Evolutionary conservation across 2,797 vertebrate species (phyloP), one percentile per base, ranked within the genome.

Genomic region (Tamandua tetradactyla): DNA sequence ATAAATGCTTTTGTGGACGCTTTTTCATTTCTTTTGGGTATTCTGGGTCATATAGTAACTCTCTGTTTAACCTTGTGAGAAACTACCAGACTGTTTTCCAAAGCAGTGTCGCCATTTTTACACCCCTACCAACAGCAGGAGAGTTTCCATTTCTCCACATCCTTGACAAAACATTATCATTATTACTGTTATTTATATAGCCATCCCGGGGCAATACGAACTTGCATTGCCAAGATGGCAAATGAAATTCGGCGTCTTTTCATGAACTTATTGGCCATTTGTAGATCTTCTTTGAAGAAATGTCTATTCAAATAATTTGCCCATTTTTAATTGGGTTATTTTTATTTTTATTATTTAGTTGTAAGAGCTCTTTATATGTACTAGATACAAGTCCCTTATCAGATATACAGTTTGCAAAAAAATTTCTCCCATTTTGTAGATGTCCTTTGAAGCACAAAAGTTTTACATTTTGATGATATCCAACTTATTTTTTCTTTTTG

Each of bases 281-380:
- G n/a, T n/a, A n/a, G n/a, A n/a, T n/a, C n/a, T n/a, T n/a, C n/a
- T n/a, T n/a, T n/a, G n/a, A n/a, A n/a, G n/a, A n/a, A n/a, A n/a
- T n/a, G n/a, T n/a, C 78, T 93, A 20, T 72, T 91, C 44, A 76
- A n/a, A 83, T 83, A 9, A 22, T 88, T 82, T 83, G 13, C 20
- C 27, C 32, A 49, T 42, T 76, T 78, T 49, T 71, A 64, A 57
- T 87, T 91, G 32, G n/a, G 13, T 15, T 68, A 44, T 69, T 62
- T 78, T 64, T 95, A 83, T 66, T 88, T 62, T 91, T 80, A 78
- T 82, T 71, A 69, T 32, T 84, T 87, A 55, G 23, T 76, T 84
- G 64, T 42, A 57, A 72, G 18, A 80, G 14, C 52, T 44, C 35
- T 95, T 80, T 61, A 22, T 88, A 61, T 80, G 30, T 57, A 57